Evolutionary conservation across 2,888 invertebrate species (phyloP), one percentile per base, ranked within the genome.

Genomic region (Periphyllus acericola): DNA sequence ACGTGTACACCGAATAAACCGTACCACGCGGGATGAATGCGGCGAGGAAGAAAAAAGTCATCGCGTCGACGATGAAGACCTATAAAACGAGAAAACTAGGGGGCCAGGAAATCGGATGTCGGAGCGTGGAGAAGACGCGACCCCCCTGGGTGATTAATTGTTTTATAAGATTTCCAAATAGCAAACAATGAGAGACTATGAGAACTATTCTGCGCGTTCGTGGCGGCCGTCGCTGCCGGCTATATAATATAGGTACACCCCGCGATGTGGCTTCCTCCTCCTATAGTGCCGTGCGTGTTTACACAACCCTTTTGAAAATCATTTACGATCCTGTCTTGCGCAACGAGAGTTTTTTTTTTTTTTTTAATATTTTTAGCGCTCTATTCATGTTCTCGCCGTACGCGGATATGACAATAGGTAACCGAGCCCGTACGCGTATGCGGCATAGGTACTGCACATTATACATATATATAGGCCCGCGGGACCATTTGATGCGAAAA

Each of bases 291-390:
- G 79, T 60, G 60, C 25, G n/a, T 87, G 87, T 87, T 87, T 87
- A 87, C 87, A 87, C 81, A 87, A 87, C 87, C 87, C 87, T 87
- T 87, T 87, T 80, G 87, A 87, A 87, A 87, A 87, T 87, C 80
- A 87, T 87, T 87, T 87, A 87, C 81, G 80, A 81, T 71, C 40
- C 80, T 32, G 81, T 81, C 74, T 87, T 87, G 80, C 87, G 74
- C 46, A 87, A 87, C 84, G 76, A 85, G 84, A 34, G 84, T 68
- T 46, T 75, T 83, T 75, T 75, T 60, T 83, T 74, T 83, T 34
- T 74, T 74, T n/a, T 52, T n/a, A n/a, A 34, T 60, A 68, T 85
- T 55, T 72, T 74, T 19, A 11, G 81, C 74, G 17, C 32, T 85
- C 84, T 85, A 68, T 85, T 85, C 84, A 68, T 76, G n/a, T 32